Conservation (phyloP, 2,888 invertebrate genomes). For the Cheilosia impressa region DNA sequence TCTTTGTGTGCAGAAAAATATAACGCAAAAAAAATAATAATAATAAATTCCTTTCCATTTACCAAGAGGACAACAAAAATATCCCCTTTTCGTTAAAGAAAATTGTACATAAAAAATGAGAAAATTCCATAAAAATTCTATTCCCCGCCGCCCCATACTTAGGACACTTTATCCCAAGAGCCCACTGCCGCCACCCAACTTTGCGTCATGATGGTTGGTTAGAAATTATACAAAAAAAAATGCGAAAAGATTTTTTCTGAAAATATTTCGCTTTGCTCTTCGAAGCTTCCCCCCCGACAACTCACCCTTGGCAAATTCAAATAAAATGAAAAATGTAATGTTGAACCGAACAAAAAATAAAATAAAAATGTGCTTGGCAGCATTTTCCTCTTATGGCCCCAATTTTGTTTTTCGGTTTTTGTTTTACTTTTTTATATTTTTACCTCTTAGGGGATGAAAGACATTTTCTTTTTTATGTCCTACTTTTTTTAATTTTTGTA, state of each 20-base stretch:
- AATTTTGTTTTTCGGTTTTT: conserved; percentile 58
- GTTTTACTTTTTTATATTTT: conserved; percentile 20
- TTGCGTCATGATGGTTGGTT: conserved; percentile 35
- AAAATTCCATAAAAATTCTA: conserved; percentile 75
- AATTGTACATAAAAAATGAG: conserved; percentile 69
- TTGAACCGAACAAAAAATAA: conserved; percentile 60
- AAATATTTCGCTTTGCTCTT: conserved; percentile 58
- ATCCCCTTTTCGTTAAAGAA: conserved; percentile 47
- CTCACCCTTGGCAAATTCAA: conserved; percentile 30
- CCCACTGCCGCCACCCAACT: conserved; percentile 17
- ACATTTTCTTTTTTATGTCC: conserved; percentile 48
- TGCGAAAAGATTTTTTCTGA: conserved; percentile 43
- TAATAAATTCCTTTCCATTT: conserved; percentile 17
- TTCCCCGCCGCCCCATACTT: conserved; percentile 45
- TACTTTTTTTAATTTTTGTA: conserved; percentile 49
- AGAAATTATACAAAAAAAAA: conserved; percentile 58
- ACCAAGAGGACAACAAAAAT: conserved; percentile 27
- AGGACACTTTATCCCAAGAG: conserved; percentile 15
- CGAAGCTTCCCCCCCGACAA: conserved; percentile 15
- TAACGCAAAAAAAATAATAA: conserved; percentile 20
- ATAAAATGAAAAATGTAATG: conserved; percentile 70
- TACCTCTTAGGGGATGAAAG: conserved; percentile 63
- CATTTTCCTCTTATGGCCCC: conserved; percentile 72
- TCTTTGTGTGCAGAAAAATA: conserved; percentile 7
- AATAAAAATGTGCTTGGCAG: conserved; percentile 63